phyloP scores from a whole-genome alignment of 2,888 invertebrate genomes.

The Papilio demoleus region DNA sequence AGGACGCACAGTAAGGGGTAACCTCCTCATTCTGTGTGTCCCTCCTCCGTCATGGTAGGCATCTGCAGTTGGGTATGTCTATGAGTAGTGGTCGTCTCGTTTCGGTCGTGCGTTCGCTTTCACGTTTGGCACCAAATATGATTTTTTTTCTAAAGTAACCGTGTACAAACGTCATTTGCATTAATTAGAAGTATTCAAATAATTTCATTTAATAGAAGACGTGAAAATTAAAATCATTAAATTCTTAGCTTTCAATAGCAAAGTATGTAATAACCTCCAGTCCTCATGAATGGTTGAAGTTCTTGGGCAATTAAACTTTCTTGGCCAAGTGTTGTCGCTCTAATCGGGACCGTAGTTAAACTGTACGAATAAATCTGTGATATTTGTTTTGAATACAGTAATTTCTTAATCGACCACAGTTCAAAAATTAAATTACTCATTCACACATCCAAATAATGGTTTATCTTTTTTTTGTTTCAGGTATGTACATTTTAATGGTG shows the following conservation, averaged over 20 bases:
- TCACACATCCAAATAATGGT: not conserved
- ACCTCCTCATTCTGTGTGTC: too few species aligned
- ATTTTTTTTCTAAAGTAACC: too few species aligned
- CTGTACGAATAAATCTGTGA: not conserved
- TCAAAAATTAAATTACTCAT: too few species aligned
- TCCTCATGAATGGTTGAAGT: slow-evolving; percentile 15
- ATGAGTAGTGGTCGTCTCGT: too few species aligned
- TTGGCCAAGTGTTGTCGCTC: slow-evolving; percentile 25
- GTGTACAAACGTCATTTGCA: too few species aligned
- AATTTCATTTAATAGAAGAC: not conserved
- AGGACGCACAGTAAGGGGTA: too few species aligned
- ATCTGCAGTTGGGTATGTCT: too few species aligned
- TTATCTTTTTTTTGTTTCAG: not conserved
- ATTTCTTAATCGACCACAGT: not conserved
- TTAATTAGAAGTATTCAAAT: not conserved
- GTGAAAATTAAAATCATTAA: slow-evolving; percentile 17
- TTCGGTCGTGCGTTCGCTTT: too few species aligned
- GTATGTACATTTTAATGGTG: not conserved
- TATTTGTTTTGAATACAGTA: slow-evolving; percentile 11
- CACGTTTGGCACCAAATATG: too few species aligned
- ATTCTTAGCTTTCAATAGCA: slow-evolving; percentile 14
- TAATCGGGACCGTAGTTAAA: slow-evolving; percentile 18
- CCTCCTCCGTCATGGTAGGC: too few species aligned
- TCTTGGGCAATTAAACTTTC: slow-evolving; percentile 32
- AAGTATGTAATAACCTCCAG: slow-evolving; percentile 32